Percentiles rank a stretch among this genome's conserved stretches.
These are phyloP conservation scores for Drosophila cognata DNA, from an alignment of 2,888 invertebrate genomes.

Conservation along the genomic window DNA sequence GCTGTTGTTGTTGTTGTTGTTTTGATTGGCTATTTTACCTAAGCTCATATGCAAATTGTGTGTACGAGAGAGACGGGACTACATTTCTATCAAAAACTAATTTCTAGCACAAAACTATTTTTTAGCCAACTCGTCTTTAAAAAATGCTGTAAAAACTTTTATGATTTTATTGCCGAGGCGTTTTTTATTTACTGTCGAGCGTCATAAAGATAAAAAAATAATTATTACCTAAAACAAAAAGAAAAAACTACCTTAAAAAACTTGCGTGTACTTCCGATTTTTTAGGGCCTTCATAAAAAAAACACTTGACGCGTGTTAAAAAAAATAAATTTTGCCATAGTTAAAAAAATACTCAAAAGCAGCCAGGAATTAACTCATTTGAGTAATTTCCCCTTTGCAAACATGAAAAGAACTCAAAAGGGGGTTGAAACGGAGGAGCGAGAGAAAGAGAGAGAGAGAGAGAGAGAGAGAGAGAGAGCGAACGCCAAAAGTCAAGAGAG, in stretches of 20 bases:
- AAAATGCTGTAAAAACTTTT: slow-evolving; percentile 52
- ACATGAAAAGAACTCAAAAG: slow-evolving; percentile 47
- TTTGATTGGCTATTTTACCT: slow-evolving; percentile 57
- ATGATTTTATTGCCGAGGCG: slow-evolving; percentile 60
- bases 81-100: slow-evolving; percentile 3
- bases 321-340: background rate
- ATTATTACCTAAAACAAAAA: slow-evolving; percentile 25
- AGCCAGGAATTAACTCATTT: slow-evolving; percentile 56
- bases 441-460: slow-evolving; percentile 25
- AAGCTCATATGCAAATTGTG: slow-evolving; percentile 66
- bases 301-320: slow-evolving; percentile 21
- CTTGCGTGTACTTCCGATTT: slow-evolving; percentile 66
- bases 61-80: slow-evolving; percentile 42
- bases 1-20: slow-evolving; percentile 40
- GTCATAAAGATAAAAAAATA: slow-evolving; percentile 53
- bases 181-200: slow-evolving; percentile 55
- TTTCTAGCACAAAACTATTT: slow-evolving; percentile 24
- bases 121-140: slow-evolving; percentile 35
- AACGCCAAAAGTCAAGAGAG: slow-evolving; percentile 69
- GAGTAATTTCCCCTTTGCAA: slow-evolving; percentile 66
- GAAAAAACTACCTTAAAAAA: slow-evolving; percentile 57
- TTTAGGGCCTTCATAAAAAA: slow-evolving; percentile 67
- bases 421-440: slow-evolving; percentile 58
- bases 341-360: slow-evolving; percentile 21
- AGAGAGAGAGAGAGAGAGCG: slow-evolving; percentile 46